These are phyloP conservation scores for Rhodinocichla rosea DNA, from an alignment of 2,113 vertebrate genomes.

Conservation along the genomic window DNA sequence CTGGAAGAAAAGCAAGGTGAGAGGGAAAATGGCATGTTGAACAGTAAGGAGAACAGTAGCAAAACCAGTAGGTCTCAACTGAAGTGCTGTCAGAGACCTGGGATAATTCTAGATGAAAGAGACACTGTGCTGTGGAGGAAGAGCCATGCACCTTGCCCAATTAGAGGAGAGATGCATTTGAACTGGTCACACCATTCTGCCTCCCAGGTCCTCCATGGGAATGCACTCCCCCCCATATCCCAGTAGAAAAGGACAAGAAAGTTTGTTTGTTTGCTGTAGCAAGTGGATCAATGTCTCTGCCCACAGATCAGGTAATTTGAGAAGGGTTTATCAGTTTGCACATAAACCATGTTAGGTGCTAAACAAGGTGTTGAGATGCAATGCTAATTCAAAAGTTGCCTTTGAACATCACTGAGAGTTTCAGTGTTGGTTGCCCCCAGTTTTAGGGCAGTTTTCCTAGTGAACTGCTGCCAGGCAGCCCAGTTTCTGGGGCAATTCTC, in stretches of 20 bases:
- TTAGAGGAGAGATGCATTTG: background rate
- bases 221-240: accelerated
- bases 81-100: background rate
- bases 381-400: background rate
- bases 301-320: background rate
- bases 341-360: background rate
- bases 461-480: background rate
- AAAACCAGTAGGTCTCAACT: background rate
- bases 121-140: background rate
- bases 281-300: background rate
- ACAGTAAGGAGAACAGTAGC: background rate
- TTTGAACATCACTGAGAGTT: background rate
- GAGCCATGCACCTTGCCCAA: accelerated
- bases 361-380: background rate
- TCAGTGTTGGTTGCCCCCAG: background rate
- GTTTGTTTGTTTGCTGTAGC: background rate
- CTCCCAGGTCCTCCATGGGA: background rate
- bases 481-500: background rate
- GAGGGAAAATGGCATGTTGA: background rate
- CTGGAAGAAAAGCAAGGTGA: background rate
- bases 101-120: background rate
- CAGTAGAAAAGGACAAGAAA: background rate
- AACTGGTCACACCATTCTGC: background rate
- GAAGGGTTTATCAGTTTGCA: background rate
- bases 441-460: background rate